Percentiles rank a stretch among this genome's conserved stretches.
Evolutionary conservation across 2,113 vertebrate species (phyloP).

Genomic region (Bos indicus): DNA sequence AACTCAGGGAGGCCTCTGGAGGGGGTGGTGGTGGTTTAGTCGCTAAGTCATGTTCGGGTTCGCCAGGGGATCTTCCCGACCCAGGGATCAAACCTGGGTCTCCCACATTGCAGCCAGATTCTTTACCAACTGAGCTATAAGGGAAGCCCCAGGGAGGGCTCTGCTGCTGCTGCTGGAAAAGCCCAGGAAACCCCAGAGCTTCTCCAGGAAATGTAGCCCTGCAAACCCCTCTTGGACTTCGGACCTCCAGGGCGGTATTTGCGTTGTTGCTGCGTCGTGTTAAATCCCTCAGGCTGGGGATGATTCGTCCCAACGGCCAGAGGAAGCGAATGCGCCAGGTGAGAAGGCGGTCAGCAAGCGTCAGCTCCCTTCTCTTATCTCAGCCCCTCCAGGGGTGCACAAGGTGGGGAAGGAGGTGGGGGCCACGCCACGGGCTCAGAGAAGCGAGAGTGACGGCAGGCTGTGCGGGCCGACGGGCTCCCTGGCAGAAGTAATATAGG

Average conservation of each 20-base stretch:
- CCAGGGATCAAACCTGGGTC: not conserved
- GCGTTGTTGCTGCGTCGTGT: not conserved
- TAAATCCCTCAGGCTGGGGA: not conserved
- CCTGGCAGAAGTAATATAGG: no score
- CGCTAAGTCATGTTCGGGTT: fast-evolving
- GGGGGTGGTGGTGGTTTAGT: not conserved
- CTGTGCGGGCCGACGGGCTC: fast-evolving
- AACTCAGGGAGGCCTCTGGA: not conserved
- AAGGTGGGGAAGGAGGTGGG: not conserved
- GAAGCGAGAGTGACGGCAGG: not conserved
- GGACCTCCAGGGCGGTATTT: not conserved
- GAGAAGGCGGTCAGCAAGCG: not conserved
- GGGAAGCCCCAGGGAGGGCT: not conserved
- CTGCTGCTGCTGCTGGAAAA: not conserved
- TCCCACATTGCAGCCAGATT: not conserved
- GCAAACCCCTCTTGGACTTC: not conserved
- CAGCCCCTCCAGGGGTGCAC: not conserved
- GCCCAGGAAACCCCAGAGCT: not conserved
- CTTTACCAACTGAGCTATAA: not conserved
- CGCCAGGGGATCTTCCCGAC: not conserved
- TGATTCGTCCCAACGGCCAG: fast-evolving
- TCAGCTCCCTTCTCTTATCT: not conserved
- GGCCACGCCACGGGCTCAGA: no score
- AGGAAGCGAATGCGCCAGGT: no score
- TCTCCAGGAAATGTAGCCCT: not conserved